These are phyloP conservation scores for Taeniopygia guttata DNA, from an alignment of 2,797 vertebrate species.

Conservation along the genomic window DNA sequence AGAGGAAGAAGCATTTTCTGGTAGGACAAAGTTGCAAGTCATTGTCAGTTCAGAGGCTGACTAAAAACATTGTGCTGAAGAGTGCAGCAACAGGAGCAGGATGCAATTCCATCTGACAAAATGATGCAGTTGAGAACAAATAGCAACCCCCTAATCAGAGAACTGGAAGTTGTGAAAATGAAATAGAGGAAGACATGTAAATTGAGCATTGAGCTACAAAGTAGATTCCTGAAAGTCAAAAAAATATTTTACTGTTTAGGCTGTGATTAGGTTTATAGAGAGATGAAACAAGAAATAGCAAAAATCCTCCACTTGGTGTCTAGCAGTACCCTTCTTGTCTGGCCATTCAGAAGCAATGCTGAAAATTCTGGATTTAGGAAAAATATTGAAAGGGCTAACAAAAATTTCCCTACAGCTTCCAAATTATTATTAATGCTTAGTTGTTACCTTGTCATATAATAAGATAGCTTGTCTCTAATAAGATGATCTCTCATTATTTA, in stretches of 20 bases:
- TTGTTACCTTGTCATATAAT: neutral
- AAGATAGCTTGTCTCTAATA: no score
- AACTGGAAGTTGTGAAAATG: neutral
- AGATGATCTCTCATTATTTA: neutral
- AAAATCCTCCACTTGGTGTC: neutral
- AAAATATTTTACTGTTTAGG: neutral
- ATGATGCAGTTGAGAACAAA: neutral
- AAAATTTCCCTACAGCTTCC: neutral
- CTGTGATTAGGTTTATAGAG: neutral
- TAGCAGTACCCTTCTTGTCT: neutral
- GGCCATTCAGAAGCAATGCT: neutral
- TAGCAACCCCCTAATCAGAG: neutral
- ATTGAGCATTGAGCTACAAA: neutral
- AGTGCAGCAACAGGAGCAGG: neutral
- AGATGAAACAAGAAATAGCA: neutral
- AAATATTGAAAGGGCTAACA: neutral
- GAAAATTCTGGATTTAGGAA: neutral
- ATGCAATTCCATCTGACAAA: neutral
- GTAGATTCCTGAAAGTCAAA: neutral
- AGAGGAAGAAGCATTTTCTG: neutral
- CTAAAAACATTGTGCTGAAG: neutral
- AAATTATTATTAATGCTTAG: neutral
- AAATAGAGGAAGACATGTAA: neutral
- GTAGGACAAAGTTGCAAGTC: neutral
- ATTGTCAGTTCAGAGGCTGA: neutral